Evolutionary conservation across 2,888 invertebrate genomes (phyloP), one percentile per base, ranked within the genome.

Genomic region (Meta bourneti): DNA sequence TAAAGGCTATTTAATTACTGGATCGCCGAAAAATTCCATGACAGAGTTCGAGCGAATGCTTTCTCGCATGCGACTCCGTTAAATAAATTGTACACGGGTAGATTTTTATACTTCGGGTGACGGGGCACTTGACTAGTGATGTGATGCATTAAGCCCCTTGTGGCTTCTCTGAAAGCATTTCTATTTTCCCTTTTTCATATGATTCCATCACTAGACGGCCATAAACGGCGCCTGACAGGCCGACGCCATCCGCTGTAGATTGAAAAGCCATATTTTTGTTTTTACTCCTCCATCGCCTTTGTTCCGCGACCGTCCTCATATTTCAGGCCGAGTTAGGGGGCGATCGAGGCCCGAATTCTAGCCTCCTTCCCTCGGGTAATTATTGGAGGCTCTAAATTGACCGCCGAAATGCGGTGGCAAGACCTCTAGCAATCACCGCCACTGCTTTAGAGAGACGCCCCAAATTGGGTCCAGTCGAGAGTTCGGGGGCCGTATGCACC

Each of bases 321-420:
- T 91, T 87, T 91, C 87, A 82, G 34, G 34, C 34, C 34, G 34
- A 34, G 34, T 34, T 34, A 34, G 78, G 81, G 81, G 84, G 79
- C 90, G 90, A 90, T 90, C 72, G 74, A 77, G 75, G 19, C 49
- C 78, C 34, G 34, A 34, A 34, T 34, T 34, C 34, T n/a, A 16
- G 7, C 77, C 75, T 90, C 61, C 86, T 78, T 81, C 81, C 90
- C 90, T 70, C 71, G 70, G 86, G 91, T 91, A 91, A 91, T 91
- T 91, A 91, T 91, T 51, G 78, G 87, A 34, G 91, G 91, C 82
- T 87, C 91, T 91, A 91, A 91, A 91, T 91, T 91, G 91, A 91
- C 87, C 91, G 61, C 86, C 82, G 80, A 85, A 90, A 90, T 90
- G 85, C 85, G 84, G 74, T 84, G 90, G 85, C 85, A 84, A 85